A percentile compares a stretch with the other conserved stretches of the same genome.
Conservation (phyloP, 2,113 vertebrate species). For the Microtus montanus region DNA sequence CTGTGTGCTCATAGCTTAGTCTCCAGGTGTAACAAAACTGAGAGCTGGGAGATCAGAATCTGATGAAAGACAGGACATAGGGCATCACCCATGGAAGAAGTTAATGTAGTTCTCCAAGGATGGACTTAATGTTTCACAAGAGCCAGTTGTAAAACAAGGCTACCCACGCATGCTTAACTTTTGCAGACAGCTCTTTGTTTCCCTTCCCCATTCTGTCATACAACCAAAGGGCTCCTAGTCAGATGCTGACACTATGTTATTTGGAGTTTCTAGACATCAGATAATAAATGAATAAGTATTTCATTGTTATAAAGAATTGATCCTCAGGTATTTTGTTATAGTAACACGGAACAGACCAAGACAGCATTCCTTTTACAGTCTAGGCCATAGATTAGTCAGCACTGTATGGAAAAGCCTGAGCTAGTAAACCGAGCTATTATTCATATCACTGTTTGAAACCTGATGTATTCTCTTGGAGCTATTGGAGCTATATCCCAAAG, state of each 20-base stretch:
- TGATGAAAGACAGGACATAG: not conserved
- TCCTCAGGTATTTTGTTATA: not conserved
- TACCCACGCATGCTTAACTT: not conserved
- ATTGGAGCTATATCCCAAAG: not conserved
- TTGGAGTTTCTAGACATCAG: not conserved
- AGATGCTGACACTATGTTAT: not conserved
- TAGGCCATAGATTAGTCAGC: not conserved
- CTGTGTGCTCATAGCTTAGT: not conserved
- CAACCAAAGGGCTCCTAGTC: not conserved
- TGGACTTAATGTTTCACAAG: not conserved
- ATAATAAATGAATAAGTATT: not conserved
- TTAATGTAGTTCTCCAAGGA: not conserved
- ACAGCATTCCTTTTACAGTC: not conserved
- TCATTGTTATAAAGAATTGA: not conserved
- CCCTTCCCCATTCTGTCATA: not conserved
- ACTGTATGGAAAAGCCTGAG: not conserved
- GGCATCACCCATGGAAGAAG: not conserved
- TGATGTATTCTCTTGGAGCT: not conserved
- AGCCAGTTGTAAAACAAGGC: not conserved
- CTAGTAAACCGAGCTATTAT: not conserved
- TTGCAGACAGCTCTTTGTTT: not conserved
- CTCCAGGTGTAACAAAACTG: not conserved
- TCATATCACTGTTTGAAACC: slow-evolving; percentile 14
- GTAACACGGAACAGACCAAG: not conserved
- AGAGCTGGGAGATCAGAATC: not conserved